Evolutionary conservation across 2,888 invertebrate genomes (phyloP).

Genomic region (Napeogenes inachia): DNA sequence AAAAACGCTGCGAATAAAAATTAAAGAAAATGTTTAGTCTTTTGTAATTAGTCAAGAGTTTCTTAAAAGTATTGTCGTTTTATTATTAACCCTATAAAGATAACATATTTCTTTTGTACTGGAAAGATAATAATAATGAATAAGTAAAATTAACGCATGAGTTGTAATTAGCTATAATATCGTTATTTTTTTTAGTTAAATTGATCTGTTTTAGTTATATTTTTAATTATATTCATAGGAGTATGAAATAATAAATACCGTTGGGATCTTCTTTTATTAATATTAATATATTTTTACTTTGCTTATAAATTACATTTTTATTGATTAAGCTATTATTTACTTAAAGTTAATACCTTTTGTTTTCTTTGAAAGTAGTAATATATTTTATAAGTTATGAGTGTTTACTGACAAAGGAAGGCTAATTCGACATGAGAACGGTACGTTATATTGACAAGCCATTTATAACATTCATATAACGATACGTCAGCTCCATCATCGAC

Average conservation of each 20-base stretch:
- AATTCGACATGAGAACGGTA: conserved; percentile 41
- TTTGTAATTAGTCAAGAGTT: conserved; percentile 23
- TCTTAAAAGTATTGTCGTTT: conserved; percentile 16
- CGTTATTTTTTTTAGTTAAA: too few species aligned
- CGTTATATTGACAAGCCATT: conserved; percentile 41
- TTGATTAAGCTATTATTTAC: too few species aligned
- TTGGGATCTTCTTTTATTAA: too few species aligned
- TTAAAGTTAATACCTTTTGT: too few species aligned
- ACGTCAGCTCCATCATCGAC: conserved; percentile 62
- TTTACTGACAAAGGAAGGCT: conserved; percentile 42
- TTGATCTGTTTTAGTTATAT: too few species aligned
- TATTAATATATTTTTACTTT: too few species aligned
- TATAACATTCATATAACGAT: conserved; percentile 68
- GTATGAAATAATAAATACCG: too few species aligned
- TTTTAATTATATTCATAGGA: too few species aligned
- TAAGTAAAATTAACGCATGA: too few species aligned
- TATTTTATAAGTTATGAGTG: conserved; percentile 12
- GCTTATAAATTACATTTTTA: too few species aligned
- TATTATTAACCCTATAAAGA: not conserved
- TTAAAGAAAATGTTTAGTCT: conserved; percentile 30
- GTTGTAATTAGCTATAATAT: too few species aligned
- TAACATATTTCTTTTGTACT: not conserved
- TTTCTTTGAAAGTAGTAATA: not conserved
- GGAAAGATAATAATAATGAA: too few species aligned
- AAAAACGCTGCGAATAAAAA: conserved; percentile 41